Base-by-base conservation (phyloP, 2,888 invertebrate genomes). In the Adelognathus sp. region DNA sequence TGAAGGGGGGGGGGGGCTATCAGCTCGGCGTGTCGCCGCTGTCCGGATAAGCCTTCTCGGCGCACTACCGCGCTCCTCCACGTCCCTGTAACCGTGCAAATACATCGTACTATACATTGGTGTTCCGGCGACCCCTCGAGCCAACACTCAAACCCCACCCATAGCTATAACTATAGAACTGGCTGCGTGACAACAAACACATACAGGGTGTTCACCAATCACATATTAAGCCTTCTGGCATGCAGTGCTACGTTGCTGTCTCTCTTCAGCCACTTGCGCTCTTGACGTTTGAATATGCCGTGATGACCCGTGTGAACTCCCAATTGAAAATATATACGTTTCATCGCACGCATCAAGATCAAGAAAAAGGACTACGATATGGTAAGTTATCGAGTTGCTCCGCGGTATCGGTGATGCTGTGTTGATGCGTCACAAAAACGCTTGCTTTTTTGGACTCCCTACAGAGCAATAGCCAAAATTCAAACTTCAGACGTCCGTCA, bases 31-130 rank as follows among this genome's bases (percentile, higher is more conserved):
- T 82, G 82, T 84, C 82, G 73, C 81, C 77, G 74, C 60, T 83
- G 82, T 82, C 79, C 84, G 81, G 87, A 88, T 87, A 87, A 87
- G 84, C 85, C 79, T 79, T 56, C 66, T 54, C 61, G 39, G 16
- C 69, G 46, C 56, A 9, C 72, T 21, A 56, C 52, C 46, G 33
- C 41, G 44, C 41, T 61, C 73, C 11, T 67, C 56, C 70, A 44
- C 41, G 41, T 46, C 60, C 11, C 64, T 44, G 54, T 60, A 50
- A 24, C 31, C 67, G 69, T 24, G 60, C 29, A 31, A 33, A 39
- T 67, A 64, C n/a, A 39, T 67, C 39, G 46, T n/a, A 39, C n/a
- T 41, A 24, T 31, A 63, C 52, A 29, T 64, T 29, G 58, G 46
- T 67, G 67, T 56, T 71, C 29, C 52, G 56, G 44, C 75, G 29